Conservation (phyloP, 2,888 invertebrate species). For the Anoplius nigerrimus region DNA sequence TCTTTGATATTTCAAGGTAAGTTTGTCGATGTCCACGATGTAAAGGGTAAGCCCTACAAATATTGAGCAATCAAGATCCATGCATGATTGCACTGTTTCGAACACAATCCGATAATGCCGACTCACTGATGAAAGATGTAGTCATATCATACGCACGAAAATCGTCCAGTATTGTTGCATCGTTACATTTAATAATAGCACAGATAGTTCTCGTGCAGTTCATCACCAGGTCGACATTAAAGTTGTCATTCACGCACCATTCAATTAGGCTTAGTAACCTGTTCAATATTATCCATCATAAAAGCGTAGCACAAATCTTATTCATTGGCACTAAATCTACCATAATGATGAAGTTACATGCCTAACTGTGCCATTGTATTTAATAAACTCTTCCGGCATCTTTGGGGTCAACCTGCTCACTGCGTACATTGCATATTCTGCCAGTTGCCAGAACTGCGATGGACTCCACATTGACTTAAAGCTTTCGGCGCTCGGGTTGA, state of each 20-base stretch:
- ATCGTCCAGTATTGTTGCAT: slow-evolving; percentile 37
- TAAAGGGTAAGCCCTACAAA: slow-evolving; percentile 48
- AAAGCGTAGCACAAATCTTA: neutral
- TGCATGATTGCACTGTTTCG: neutral
- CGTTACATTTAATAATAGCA: slow-evolving; percentile 42
- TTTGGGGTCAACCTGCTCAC: slow-evolving; percentile 57
- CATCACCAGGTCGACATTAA: slow-evolving; percentile 43
- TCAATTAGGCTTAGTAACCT: slow-evolving; percentile 63
- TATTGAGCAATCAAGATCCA: neutral
- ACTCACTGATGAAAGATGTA: slow-evolving; percentile 52
- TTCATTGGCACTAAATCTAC: too few species aligned
- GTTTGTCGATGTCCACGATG: slow-evolving; percentile 45
- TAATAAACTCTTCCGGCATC: slow-evolving; percentile 63
- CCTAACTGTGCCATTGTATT: slow-evolving; percentile 59
- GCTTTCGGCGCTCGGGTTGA: slow-evolving; percentile 47
- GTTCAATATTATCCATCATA: neutral
- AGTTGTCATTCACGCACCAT: slow-evolving; percentile 45
- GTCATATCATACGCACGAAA: slow-evolving; percentile 50
- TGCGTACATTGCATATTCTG: slow-evolving; percentile 56
- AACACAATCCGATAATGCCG: neutral
- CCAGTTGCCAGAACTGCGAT: slow-evolving; percentile 60
- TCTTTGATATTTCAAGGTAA: slow-evolving; percentile 58
- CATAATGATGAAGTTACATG: slow-evolving; percentile 45
- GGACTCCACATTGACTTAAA: slow-evolving; percentile 47
- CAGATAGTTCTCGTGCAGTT: slow-evolving; percentile 56